Conservation (phyloP, 1,140 invertebrate genomes). For the Trissolcus basalis region DNA sequence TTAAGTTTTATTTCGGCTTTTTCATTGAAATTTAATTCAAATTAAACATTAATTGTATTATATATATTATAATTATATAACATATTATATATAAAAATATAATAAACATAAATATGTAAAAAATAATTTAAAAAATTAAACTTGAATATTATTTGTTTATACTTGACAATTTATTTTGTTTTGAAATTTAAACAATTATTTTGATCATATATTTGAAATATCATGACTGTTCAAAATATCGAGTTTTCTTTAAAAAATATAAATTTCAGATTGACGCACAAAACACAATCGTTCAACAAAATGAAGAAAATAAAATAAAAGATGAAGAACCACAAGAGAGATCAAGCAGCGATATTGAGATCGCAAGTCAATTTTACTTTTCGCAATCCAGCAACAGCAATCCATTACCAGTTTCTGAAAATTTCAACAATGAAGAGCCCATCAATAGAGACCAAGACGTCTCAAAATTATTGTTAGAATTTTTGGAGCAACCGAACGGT, state of each 20-base stretch:
- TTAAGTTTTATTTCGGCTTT: neutral
- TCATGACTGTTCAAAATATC: too few species aligned
- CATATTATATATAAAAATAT: too few species aligned
- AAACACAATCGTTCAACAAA: neutral
- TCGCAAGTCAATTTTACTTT: slow-evolving; percentile 25
- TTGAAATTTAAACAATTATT: too few species aligned
- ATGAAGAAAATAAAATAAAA: neutral
- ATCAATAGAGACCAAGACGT: slow-evolving; percentile 16
- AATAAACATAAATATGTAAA: too few species aligned
- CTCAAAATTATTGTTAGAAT: slow-evolving; percentile 28
- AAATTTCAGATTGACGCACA: neutral
- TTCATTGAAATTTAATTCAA: neutral
- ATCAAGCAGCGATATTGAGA: neutral
- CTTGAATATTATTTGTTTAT: too few species aligned
- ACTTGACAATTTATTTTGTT: too few species aligned
- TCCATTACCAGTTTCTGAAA: neutral
- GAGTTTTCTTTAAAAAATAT: too few species aligned
- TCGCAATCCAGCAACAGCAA: slow-evolving; percentile 8
- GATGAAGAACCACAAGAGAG: neutral
- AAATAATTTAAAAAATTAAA: too few species aligned
- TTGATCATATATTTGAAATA: too few species aligned
- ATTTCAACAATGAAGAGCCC: neutral
- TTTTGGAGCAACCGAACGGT: slow-evolving; percentile 18
- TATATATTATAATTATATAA: too few species aligned
- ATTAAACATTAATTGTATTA: too few species aligned